Evolutionary conservation across 2,888 invertebrate species (phyloP).

Genomic region (Electrophaes corylata): DNA sequence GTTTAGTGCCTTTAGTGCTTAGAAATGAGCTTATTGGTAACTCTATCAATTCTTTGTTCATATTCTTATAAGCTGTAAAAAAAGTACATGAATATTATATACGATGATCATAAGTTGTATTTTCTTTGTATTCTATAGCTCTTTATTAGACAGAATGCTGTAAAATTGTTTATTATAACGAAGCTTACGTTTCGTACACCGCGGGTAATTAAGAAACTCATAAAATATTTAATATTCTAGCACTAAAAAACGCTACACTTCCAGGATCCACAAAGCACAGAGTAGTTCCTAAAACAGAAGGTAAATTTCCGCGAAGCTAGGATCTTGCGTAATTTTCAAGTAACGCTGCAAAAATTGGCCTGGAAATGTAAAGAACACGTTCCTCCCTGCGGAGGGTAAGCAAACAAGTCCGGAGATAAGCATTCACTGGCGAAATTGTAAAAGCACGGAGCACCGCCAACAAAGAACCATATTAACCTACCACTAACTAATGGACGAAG

Average conservation of each 20-base stretch:
- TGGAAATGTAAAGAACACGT: constrained; percentile 46
- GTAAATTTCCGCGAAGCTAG: constrained; percentile 50
- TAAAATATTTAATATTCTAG: constrained; percentile 30
- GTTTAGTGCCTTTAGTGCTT: constrained; percentile 31
- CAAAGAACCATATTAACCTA: constrained; percentile 80
- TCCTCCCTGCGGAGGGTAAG: constrained; percentile 63
- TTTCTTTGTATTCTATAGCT: constrained; percentile 12
- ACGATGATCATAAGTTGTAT: neutral
- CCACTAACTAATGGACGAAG: constrained; percentile 76
- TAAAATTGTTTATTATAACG: constrained; percentile 23
- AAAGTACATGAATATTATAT: neutral
- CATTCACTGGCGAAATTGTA: constrained; percentile 77
- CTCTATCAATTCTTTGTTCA: neutral
- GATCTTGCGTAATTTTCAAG: constrained; percentile 66
- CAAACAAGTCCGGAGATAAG: constrained; percentile 77
- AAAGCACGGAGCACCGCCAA: constrained; percentile 63
- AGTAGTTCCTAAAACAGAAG: constrained; percentile 45
- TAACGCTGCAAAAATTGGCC: constrained; percentile 72
- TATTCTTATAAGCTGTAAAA: neutral
- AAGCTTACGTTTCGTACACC: constrained; percentile 19
- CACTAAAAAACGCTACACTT: constrained; percentile 15
- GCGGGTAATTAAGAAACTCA: constrained; percentile 23
- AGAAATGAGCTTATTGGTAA: constrained; percentile 2
- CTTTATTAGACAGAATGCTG: constrained; percentile 18
- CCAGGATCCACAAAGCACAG: constrained; percentile 31